Evolutionary conservation across 2,113 vertebrate species (phyloP).

Genomic region (Haplotaxodon microlepis): DNA sequence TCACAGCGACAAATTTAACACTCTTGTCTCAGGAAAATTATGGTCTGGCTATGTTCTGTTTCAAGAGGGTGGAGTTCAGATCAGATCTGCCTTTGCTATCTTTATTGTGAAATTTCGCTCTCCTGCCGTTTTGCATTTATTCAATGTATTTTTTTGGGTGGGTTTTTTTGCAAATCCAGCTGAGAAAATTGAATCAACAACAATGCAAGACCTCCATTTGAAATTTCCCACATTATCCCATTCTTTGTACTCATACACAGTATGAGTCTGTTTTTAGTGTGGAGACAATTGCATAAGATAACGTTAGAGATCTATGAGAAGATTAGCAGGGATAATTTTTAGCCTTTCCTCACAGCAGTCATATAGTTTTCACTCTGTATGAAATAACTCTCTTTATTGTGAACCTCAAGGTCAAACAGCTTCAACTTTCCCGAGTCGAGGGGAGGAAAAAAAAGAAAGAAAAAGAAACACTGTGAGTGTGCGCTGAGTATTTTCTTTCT

Average conservation of each 20-base stretch:
- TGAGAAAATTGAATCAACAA: conserved; percentile 56
- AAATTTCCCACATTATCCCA: conserved; percentile 33
- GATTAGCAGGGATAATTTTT: conserved; percentile 32
- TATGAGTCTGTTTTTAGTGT: conserved; percentile 30
- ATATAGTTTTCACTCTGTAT: conserved; percentile 19
- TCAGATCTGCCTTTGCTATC: conserved; percentile 38
- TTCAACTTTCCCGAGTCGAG: conserved; percentile 37
- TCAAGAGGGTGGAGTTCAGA: conserved; percentile 49
- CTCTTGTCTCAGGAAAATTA: conserved; percentile 62
- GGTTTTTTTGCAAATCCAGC: neutral
- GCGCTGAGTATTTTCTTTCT: conserved; percentile 22
- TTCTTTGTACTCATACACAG: conserved; percentile 31
- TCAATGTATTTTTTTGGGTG: conserved; percentile 10
- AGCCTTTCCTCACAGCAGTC: conserved; percentile 13
- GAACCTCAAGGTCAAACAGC: conserved; percentile 50
- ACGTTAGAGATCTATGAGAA: conserved; percentile 25
- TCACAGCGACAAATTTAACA: conserved; percentile 66
- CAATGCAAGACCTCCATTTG: conserved; percentile 29
- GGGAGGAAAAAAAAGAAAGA: neutral
- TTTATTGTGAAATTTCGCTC: conserved; percentile 43
- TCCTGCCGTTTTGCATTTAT: conserved; percentile 44
- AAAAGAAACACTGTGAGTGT: neutral
- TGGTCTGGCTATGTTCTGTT: conserved; percentile 27
- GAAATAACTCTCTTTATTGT: conserved; percentile 47
- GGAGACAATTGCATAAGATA: conserved; percentile 42